Evolutionary conservation across 2,888 invertebrate species (phyloP), one percentile per base, ranked within the genome.

Genomic region (Thecophora atra): DNA sequence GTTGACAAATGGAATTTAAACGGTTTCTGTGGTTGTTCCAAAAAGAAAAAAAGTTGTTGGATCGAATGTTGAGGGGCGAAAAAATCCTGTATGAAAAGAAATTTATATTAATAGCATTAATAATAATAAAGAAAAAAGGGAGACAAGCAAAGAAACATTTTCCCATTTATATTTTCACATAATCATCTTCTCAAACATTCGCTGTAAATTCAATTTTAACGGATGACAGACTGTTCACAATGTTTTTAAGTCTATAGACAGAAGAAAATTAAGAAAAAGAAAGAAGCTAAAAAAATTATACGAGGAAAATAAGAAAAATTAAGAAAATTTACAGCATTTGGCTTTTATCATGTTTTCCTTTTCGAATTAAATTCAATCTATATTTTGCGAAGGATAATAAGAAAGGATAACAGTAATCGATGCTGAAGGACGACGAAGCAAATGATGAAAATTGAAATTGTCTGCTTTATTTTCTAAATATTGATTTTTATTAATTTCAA

Each of bases 201-300:
- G 60, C 19, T 42, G 28, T 42, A 63, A 63, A 63, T 63, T 63
- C 62, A 15, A 63, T 63, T 63, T 63, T 63, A 63, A 63, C 62
- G 62, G 30, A 63, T 63, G 62, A 37, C 30, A 63, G 62, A 42
- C 37, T 19, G n/a, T 63, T 63, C 42, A 30, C 62, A 63, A 63
- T 63, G 30, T 2, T 15, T 4, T 30, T 11, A 19, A 54, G 54
- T 21, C 54, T 47, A 5, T n/a, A n/a, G 47, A 47, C 15, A 47
- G 47, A 54, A 54, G 24, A 21, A 21, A n/a, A 54, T 21, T 3
- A 21, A 54, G 54, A 54, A 21, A 24, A 24, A 17, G n/a, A 54
- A 47, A 47, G 4, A 47, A 47, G 5, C 17, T n/a, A 47, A 17
- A 47, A 47, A 11, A 17, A 47, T 47, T n/a, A 21, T 37, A 11